These are phyloP conservation scores for Enteromius thamalakanensis DNA, from an alignment of 2,797 vertebrate genomes.

Conservation along the genomic window DNA sequence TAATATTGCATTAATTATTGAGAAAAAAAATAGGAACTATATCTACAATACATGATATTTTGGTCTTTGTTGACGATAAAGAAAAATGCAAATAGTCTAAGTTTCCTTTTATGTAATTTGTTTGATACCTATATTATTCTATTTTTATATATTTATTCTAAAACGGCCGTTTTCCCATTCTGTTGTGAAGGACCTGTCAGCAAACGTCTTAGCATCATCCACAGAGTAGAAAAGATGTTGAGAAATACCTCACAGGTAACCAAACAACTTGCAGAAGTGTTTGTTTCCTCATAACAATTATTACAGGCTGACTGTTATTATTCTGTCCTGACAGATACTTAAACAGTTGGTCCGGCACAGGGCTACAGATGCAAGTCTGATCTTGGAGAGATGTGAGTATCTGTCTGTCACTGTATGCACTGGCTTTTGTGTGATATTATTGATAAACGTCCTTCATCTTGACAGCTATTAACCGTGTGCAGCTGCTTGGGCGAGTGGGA, in stretches of 20 bases:
- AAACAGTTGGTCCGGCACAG: constrained; percentile 80
- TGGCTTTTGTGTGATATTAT: neutral
- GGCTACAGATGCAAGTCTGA: constrained; percentile 77
- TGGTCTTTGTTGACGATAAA: neutral
- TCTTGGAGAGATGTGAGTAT: constrained; percentile 93
- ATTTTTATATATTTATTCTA: too few species aligned
- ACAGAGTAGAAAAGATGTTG: constrained; percentile 68
- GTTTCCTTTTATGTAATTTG: neutral
- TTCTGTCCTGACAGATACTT: constrained; percentile 76
- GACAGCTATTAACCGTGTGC: constrained; percentile 91
- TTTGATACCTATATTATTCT: neutral
- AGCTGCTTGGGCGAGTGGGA: constrained; percentile 94
- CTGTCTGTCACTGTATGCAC: neutral
- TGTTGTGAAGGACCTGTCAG: neutral
- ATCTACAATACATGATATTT: neutral
- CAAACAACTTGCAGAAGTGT: neutral
- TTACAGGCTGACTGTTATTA: neutral
- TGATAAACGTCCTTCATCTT: neutral
- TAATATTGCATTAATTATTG: neutral
- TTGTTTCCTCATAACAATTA: neutral
- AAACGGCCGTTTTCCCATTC: too few species aligned
- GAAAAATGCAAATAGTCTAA: neutral
- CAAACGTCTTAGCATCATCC: neutral
- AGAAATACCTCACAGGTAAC: constrained; percentile 73
- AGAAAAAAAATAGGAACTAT: neutral